Conservation (phyloP, 2,888 invertebrate genomes). For the Troglohyphantes excavatus region DNA sequence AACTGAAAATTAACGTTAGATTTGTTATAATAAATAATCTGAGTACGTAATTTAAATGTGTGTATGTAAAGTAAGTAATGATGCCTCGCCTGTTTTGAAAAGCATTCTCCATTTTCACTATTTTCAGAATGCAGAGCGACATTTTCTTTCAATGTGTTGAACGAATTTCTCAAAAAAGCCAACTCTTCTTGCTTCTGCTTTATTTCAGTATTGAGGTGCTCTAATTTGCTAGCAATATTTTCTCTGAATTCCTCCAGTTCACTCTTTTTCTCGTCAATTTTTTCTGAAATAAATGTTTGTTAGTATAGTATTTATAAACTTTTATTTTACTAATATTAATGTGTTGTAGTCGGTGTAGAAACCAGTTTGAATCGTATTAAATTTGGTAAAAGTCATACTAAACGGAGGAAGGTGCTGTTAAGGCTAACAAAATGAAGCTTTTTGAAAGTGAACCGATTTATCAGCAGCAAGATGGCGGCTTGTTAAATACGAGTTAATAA, state of each 20-base stretch:
- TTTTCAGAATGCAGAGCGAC: conserved; percentile 40
- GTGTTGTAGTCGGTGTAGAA: too few relatives aligned
- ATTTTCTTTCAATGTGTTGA: conserved; percentile 11
- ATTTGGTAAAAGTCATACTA: too few relatives aligned
- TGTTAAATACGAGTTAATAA: too few relatives aligned
- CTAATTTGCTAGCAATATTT: background rate
- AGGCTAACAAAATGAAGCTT: too few relatives aligned
- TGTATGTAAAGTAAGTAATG: background rate
- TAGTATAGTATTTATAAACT: too few relatives aligned
- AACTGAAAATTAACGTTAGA: too few relatives aligned
- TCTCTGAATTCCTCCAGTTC: background rate
- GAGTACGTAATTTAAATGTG: background rate
- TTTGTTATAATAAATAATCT: too few relatives aligned
- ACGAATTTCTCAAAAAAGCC: background rate
- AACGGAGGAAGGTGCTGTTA: too few relatives aligned
- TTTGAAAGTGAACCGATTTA: too few relatives aligned
- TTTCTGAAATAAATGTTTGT: background rate
- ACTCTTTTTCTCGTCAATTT: background rate
- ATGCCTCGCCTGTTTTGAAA: conserved; percentile 15
- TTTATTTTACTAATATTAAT: too few relatives aligned
- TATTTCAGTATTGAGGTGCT: conserved; percentile 16
- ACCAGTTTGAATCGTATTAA: too few relatives aligned
- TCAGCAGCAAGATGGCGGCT: too few relatives aligned
- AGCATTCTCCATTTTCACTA: conserved; percentile 43
- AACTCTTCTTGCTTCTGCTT: background rate